Conservation (phyloP, 2,797 vertebrate genomes). For the Smutsia gigantea region DNA sequence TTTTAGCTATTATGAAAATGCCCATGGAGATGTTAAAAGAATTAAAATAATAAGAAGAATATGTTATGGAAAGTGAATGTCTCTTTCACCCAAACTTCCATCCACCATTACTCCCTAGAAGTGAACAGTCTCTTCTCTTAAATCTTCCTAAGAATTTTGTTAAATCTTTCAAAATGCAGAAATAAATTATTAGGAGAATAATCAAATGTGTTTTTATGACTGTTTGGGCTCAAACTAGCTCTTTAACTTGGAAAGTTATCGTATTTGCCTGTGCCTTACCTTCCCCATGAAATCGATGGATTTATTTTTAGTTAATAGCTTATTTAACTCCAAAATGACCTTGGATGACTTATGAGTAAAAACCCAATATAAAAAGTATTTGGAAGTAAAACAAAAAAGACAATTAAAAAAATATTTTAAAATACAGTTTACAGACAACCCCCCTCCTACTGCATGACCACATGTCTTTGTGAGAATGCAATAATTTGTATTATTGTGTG, state of each 20-base stretch:
- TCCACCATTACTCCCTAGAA: background rate
- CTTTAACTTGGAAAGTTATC: constrained; percentile 39
- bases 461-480: background rate
- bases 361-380: constrained; percentile 1
- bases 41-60: background rate
- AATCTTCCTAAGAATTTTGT: constrained; percentile 20
- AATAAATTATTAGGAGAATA: constrained; percentile 38
- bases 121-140: background rate
- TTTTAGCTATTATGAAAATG: background rate
- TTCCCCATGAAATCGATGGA: constrained; percentile 1
- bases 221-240: background rate
- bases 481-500: background rate
- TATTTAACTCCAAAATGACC: constrained; percentile 17
- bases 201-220: background rate
- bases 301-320: constrained; percentile 44
- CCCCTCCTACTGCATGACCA: background rate
- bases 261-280: background rate
- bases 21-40: background rate
- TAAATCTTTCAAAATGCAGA: constrained; percentile 21
- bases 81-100: background rate
- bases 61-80: background rate
- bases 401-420: background rate
- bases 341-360: constrained; percentile 24
- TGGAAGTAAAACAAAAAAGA: background rate
- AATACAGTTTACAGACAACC: background rate